Percentiles rank a stretch among this genome's conserved stretches.
Conservation (phyloP, 2,797 vertebrate genomes). For the Sebastes vulpes region DNA sequence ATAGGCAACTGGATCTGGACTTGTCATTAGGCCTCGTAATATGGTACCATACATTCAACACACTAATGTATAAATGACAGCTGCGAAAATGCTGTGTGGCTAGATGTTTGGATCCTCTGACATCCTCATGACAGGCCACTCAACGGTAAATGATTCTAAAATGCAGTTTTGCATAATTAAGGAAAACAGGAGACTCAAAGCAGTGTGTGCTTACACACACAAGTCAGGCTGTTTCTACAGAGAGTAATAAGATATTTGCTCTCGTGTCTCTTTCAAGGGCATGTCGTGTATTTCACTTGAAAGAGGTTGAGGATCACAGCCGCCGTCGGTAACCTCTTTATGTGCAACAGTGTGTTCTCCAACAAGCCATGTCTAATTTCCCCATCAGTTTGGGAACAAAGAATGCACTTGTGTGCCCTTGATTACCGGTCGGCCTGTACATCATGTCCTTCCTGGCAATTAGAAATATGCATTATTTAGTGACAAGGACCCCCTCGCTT, state of each 20-base stretch:
- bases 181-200: neutral
- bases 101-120: neutral
- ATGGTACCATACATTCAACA: neutral
- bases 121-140: conserved; percentile 6
- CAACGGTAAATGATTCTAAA: neutral
- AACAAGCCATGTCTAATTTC: conserved; percentile 13
- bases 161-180: conserved; percentile 4
- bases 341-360: conserved; percentile 14
- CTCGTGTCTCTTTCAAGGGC: conserved; percentile 7
- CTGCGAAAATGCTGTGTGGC: conserved; percentile 27
- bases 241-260: conserved; percentile 16
- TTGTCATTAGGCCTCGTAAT: conserved; percentile 11
- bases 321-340: neutral
- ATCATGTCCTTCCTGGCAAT: conserved; percentile 51
- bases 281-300: conserved; percentile 11
- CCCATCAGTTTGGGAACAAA: conserved; percentile 15
- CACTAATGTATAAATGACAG: conserved; percentile 34
- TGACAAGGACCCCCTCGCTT: neutral
- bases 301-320: neutral
- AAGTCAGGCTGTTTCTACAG: neutral
- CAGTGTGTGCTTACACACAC: neutral
- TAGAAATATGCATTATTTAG: conserved; percentile 61
- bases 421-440: conserved; percentile 1
- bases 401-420: conserved; percentile 12
- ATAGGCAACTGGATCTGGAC: conserved; percentile 6